These are phyloP conservation scores for Paracanthobrama guichenoti DNA, from an alignment of 2,113 vertebrate species.

Conservation along the genomic window DNA sequence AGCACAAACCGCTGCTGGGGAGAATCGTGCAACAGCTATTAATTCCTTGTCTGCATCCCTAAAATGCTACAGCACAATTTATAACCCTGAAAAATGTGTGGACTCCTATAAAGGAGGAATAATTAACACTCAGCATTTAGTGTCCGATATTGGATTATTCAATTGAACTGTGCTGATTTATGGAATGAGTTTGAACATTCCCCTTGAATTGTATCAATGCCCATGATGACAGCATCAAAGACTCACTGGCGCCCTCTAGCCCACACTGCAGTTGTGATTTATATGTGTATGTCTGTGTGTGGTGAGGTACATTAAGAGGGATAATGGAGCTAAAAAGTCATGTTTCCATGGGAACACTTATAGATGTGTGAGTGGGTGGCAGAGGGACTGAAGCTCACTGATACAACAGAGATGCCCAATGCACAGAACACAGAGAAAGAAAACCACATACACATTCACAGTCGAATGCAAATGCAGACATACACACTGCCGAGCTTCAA, in stretches of 20 bases:
- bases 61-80: conserved; percentile 3
- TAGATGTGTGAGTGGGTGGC: conserved; percentile 63
- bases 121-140: background rate
- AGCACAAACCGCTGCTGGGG: conserved; percentile 11
- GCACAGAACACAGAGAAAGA: conserved; percentile 3
- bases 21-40: conserved; percentile 29
- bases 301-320: conserved; percentile 39
- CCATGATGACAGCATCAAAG: conserved; percentile 8
- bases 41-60: conserved; percentile 6
- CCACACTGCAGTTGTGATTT: conserved; percentile 36
- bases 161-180: background rate
- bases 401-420: conserved; percentile 47
- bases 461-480: background rate
- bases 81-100: background rate
- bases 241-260: conserved; percentile 44
- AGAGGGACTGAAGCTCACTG: conserved; percentile 47
- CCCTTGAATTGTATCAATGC: background rate
- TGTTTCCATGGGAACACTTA: conserved; percentile 71
- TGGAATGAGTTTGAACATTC: background rate
- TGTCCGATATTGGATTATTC: background rate
- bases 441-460: conserved; percentile 24
- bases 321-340: conserved; percentile 63
- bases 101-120: background rate
- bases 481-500: background rate
- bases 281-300: background rate